Percentiles rank a stretch among this genome's conserved stretches.
These are phyloP conservation scores for Coturnix japonica DNA, from an alignment of 2,113 vertebrate species.

Conservation along the genomic window DNA sequence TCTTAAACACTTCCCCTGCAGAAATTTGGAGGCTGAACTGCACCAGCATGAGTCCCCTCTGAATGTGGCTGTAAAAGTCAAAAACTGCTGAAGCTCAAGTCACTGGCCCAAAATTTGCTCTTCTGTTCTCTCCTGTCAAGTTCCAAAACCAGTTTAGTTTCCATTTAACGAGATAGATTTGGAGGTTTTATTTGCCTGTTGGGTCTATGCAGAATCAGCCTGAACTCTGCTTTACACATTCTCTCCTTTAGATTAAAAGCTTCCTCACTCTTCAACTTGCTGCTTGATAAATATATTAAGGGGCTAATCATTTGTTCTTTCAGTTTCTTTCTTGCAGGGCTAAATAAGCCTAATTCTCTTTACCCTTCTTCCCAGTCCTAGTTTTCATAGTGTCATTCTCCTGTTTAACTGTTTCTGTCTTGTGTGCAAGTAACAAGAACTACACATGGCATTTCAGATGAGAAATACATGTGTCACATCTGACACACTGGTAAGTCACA, in stretches of 20 bases:
- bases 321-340: background rate
- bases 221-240: background rate
- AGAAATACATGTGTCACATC: background rate
- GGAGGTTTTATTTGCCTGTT: background rate
- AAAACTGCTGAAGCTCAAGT: background rate
- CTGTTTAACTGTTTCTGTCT: background rate
- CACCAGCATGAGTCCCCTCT: fast-evolving
- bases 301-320: background rate
- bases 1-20: background rate
- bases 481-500: background rate
- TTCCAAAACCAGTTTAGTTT: background rate
- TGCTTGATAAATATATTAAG: background rate
- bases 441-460: background rate
- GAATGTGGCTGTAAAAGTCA: background rate
- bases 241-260: background rate
- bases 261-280: background rate
- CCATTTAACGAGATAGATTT: background rate
- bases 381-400: background rate
- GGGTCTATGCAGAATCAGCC: background rate
- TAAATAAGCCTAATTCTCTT: background rate
- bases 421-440: background rate
- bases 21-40: fast-evolving
- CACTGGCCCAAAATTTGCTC: background rate
- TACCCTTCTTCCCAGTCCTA: background rate
- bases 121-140: background rate